Evolutionary conservation across 1,140 invertebrate genomes (phyloP), one percentile per base, ranked within the genome.

Genomic region (Drosophila elegans): DNA sequence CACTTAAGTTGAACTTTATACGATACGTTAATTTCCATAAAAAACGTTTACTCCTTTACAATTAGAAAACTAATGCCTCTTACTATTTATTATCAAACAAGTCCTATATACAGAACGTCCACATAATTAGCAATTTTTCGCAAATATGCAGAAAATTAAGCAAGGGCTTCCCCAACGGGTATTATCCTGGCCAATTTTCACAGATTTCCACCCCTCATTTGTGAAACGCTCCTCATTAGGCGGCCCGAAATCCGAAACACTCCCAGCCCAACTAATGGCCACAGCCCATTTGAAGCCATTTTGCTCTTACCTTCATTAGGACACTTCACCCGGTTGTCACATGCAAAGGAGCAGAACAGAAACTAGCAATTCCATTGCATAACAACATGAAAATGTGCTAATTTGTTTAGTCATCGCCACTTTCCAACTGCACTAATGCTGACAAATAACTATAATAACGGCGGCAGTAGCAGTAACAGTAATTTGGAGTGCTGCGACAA

Each of bases 361-460:
- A 62, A 59, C 38, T 62, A 62, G 66, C 63, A 48, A 69, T 69
- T 56, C 52, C 67, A 71, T 69, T 71, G 64, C 51, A 71, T 69
- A 71, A 56, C 49, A 56, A 54, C 64, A 71, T 56, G 64, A 69
- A 69, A 71, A 56, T 64, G 81, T 64, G 77, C 74, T 85, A 85
- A 84, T 85, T 84, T 84, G 57, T 73, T 73, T 59, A 63, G 57
- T 73, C 67, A 61, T 45, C 74, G 53, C 32, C 80, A 75, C 71
- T 71, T 55, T 74, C 49, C 29, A 44, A 59, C 80, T 78, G 42
- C 52, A 72, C 68, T 78, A 81, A 72, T 72, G 66, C 74, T 67
- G 74, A 75, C 76, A 79, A 84, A 84, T 83, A 67, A 62, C 75
- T 63, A 60, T 63, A 76, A 76, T 83, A 72, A 83, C 72, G 44